These are phyloP conservation scores for Ichneumoninae sp. DNA, from an alignment of 2,888 invertebrate species.

Conservation along the genomic window DNA sequence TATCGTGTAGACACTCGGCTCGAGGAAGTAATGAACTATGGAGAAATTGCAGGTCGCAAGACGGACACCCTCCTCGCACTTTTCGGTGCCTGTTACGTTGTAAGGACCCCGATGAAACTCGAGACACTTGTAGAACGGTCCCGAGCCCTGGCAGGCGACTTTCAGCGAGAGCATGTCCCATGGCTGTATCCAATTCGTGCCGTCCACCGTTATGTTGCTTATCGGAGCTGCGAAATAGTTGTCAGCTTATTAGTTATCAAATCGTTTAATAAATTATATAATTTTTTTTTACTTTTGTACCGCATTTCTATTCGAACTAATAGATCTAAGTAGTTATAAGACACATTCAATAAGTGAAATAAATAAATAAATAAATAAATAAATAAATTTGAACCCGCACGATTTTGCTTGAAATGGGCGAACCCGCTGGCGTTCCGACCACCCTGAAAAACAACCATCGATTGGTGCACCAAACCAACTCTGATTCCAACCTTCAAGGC, in stretches of 20 bases:
- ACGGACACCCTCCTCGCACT: constrained; percentile 85
- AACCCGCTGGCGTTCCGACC: background rate
- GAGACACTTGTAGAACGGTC: constrained; percentile 90
- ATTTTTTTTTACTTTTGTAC: too few species aligned
- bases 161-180: constrained; percentile 91
- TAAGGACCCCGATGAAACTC: constrained; percentile 88
- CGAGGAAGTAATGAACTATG: constrained; percentile 89
- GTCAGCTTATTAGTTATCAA: constrained; percentile 4
- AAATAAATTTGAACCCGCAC: background rate
- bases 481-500: too few species aligned
- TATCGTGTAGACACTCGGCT: constrained; percentile 90
- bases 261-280: background rate
- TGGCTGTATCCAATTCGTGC: constrained; percentile 93
- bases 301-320: too few species aligned
- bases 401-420: background rate
- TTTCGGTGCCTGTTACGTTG: constrained; percentile 92
- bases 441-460: too few species aligned
- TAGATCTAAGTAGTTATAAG: too few species aligned
- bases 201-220: constrained; percentile 88
- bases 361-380: too few species aligned
- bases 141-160: constrained; percentile 91
- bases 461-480: too few species aligned
- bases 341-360: too few species aligned
- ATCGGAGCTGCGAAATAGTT: constrained; percentile 88
- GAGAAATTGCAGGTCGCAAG: constrained; percentile 87